Conservation (phyloP, 2,113 vertebrate genomes). For the Phalacrocorax carbo region DNA sequence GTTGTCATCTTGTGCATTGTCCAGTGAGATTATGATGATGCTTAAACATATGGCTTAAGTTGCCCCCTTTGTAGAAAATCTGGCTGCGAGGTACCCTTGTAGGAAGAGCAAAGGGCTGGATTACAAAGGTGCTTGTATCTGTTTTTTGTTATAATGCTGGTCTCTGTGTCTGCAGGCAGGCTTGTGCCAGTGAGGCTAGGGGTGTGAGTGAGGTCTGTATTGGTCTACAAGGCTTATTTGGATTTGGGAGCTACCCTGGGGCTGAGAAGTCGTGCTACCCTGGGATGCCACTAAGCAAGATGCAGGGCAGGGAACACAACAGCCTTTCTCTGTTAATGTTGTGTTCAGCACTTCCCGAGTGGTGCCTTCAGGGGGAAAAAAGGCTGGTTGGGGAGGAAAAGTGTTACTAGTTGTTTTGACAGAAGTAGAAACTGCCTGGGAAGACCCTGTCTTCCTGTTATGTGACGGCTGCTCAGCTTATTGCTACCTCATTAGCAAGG, state of each 20-base stretch:
- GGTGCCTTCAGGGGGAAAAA: background rate
- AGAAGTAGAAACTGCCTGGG: background rate
- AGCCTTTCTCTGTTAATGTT: background rate
- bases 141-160: accelerated
- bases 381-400: background rate
- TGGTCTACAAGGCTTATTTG: accelerated
- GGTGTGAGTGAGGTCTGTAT: accelerated
- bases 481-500: conserved; percentile 54
- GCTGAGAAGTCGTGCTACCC: background rate
- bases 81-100: background rate
- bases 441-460: background rate
- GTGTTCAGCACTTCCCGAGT: background rate
- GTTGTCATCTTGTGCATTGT: accelerated
- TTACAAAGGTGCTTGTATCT: too few relatives aligned
- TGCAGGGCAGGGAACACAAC: background rate
- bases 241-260: background rate
- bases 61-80: background rate
- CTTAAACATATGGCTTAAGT: accelerated
- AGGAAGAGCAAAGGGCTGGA: background rate
- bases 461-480: conserved; percentile 30
- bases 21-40: accelerated
- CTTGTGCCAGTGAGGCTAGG: background rate
- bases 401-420: background rate
- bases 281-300: background rate
- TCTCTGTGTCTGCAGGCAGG: background rate